Evolutionary conservation across 2,113 vertebrate species (phyloP), one percentile per base, ranked within the genome.

Genomic region (crab-eating macaque (Macaca fascicularis)): DNA sequence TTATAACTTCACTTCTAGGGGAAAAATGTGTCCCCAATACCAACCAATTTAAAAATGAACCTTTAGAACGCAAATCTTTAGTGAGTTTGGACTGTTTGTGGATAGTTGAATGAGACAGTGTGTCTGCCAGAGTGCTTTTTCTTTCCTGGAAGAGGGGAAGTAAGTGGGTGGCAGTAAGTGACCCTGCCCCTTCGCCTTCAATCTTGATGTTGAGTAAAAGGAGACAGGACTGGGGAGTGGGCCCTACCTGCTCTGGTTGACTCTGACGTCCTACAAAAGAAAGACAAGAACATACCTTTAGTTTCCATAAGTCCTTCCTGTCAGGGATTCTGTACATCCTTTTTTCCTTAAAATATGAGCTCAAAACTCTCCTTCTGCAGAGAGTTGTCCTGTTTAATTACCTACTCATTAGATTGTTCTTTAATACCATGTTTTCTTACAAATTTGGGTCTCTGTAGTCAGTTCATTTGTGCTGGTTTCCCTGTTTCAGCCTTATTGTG

Each of bases 231-330:
- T 69, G 25, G 30, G 67, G 11, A 72, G 50, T 3, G 40, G 38
- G 14, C 22, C 96, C 78, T 96, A 97, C 96, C 95, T 98, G 96
- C 48, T 97, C 35, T 93, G 97, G 78, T 55, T 91, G 93, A 48
- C 45, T 86, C 85, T 83, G 91, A 76, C 61, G 43, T 97, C 97
- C 97, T 97, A 86, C 40, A 83, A 95, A 91, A 86, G 88, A 97
- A 93, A 95, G 48, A 96, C 22, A 92, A 94, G 67, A 96, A 69
- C 23, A 79, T 3, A 17, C 5, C 30, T 22, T 97, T 90, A 96
- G 72, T 85, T 55, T 45, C 59, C 61, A 55, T 22, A 8, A 2
- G 8, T 64, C 35, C 45, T 86, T 90, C 50, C 67, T 50, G 1
- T n/a, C 30, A 8, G 72, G 43, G 22, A 45, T 11, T 45, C 74